These are phyloP conservation scores for Salvelinus alpinus DNA, from an alignment of 2,113 vertebrate genomes.

Conservation along the genomic window DNA sequence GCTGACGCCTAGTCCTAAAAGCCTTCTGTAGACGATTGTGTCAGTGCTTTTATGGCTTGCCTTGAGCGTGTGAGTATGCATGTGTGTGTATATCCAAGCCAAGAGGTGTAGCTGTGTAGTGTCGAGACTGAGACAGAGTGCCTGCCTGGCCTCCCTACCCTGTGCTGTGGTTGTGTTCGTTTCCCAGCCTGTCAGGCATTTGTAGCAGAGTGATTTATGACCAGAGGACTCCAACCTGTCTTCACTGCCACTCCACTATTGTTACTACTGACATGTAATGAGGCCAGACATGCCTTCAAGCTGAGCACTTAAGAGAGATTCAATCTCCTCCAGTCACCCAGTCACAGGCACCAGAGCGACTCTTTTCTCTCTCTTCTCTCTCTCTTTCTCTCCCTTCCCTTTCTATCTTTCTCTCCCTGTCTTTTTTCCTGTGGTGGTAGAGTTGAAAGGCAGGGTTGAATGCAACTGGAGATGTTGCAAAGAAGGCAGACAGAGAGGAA, in stretches of 20 bases:
- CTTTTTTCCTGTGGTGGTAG: constrained; percentile 44
- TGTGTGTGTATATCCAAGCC: constrained; percentile 21
- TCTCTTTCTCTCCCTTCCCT: constrained; percentile 17
- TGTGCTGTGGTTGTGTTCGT: constrained; percentile 56
- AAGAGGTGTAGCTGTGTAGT: constrained; percentile 42
- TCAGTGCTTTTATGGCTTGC: constrained; percentile 22
- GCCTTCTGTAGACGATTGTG: not conserved
- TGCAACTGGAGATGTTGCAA: constrained; percentile 46
- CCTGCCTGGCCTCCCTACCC: constrained; percentile 48
- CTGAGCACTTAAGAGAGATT: constrained; percentile 77
- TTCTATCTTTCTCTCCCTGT: constrained; percentile 26
- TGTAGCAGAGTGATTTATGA: constrained; percentile 96
- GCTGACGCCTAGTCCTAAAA: not conserved
- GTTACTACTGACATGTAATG: constrained; percentile 94
- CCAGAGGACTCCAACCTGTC: constrained; percentile 89
- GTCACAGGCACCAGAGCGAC: constrained; percentile 61
- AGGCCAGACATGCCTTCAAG: constrained; percentile 90
- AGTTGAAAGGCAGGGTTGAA: constrained; percentile 52
- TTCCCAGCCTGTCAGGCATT: constrained; percentile 84
- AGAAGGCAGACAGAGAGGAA: constrained; percentile 31
- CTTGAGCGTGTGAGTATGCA: constrained; percentile 30
- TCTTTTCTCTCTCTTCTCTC: constrained; percentile 27
- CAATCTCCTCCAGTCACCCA: constrained; percentile 64
- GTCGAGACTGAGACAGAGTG: constrained; percentile 22
- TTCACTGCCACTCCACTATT: constrained; percentile 92